Percentiles rank a stretch among this genome's conserved stretches.
Evolutionary conservation across 2,888 invertebrate genomes (phyloP).

Genomic region (Trachelus stipa): DNA sequence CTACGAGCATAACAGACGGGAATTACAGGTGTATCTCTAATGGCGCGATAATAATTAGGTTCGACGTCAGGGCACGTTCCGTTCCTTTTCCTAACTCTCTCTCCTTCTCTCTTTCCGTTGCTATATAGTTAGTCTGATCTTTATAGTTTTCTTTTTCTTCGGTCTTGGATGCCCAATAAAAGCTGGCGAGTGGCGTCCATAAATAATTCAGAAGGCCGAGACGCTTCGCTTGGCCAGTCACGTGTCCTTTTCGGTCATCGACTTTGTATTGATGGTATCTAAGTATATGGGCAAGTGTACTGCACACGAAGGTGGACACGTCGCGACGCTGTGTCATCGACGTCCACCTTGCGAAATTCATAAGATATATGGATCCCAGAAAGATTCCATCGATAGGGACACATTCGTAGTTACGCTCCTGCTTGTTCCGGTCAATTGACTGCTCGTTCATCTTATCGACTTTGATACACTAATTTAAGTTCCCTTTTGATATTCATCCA

Average conservation of each 20-base stretch:
- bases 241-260: not conserved
- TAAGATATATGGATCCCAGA: not conserved
- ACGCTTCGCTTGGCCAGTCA: not conserved
- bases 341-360: not conserved
- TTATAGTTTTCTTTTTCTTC: not conserved
- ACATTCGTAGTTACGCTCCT: not conserved
- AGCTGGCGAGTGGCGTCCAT: constrained; percentile 22
- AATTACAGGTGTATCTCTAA: constrained; percentile 47
- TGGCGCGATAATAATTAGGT: constrained; percentile 51
- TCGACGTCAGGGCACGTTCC: constrained; percentile 38
- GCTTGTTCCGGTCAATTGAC: not conserved
- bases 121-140: not conserved
- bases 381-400: not conserved
- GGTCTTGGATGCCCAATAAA: not conserved
- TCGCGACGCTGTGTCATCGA: not conserved
- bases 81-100: constrained; percentile 18
- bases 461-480: not conserved
- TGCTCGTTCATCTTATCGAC: not conserved
- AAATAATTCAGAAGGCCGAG: constrained; percentile 38
- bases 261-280: not conserved
- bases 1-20: constrained; percentile 7
- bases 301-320: not conserved
- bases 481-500: not conserved
- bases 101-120: not conserved
- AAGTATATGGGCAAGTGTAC: not conserved